Conservation (phyloP, 2,888 invertebrate genomes). For the Netelia inedita region DNA sequence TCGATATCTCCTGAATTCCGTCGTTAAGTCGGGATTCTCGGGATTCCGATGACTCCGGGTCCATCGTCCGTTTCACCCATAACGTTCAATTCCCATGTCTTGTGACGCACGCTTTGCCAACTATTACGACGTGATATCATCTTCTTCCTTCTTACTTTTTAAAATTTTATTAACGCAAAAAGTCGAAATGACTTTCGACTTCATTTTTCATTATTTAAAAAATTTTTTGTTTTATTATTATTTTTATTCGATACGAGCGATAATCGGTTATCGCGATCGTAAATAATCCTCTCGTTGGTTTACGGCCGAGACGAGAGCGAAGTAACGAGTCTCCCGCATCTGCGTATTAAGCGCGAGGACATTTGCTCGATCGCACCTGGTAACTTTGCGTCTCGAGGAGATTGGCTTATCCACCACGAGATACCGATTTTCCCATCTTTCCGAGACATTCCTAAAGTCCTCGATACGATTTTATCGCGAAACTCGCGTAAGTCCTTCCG, state of each 20-base stretch:
- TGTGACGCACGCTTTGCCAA: conserved; percentile 45
- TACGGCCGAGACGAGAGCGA: neutral
- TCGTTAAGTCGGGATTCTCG: conserved; percentile 74
- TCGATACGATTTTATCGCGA: neutral
- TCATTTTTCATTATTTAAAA: conserved; percentile 10
- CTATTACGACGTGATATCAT: conserved; percentile 33
- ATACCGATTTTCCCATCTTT: neutral
- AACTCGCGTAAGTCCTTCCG: neutral
- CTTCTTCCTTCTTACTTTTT: conserved; percentile 6
- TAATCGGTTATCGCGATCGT: conserved; percentile 21
- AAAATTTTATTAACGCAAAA: neutral
- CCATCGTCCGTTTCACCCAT: conserved; percentile 64
- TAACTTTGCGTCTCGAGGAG: neutral
- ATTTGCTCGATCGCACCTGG: conserved; percentile 27
- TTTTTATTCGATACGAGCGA: conserved; percentile 14
- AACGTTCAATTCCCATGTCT: conserved; percentile 47
- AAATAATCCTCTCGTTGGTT: conserved; percentile 14
- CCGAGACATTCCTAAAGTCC: neutral
- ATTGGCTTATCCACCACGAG: neutral
- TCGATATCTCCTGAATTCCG: conserved; percentile 67
- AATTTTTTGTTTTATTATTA: neutral
- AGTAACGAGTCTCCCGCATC: conserved; percentile 18
- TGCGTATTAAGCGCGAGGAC: conserved; percentile 25
- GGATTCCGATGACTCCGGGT: conserved; percentile 68
- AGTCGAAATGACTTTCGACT: conserved; percentile 41